Conservation (phyloP, 1,140 invertebrate genomes). For the Drosophila tsacasi region DNA sequence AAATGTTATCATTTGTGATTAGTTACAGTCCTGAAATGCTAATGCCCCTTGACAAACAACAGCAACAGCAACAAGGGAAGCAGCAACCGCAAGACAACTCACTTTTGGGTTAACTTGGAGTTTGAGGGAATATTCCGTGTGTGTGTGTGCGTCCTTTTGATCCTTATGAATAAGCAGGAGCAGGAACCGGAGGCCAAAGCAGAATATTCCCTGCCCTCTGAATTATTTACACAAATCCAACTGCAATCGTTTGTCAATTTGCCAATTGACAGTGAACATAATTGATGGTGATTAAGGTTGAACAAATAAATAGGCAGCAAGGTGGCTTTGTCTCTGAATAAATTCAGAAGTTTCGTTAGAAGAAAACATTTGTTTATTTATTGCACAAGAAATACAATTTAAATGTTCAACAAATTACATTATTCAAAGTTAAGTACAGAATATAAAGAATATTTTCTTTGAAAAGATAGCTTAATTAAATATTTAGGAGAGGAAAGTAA, state of each 20-base stretch:
- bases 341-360: conserved; percentile 2
- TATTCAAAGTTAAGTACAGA: not conserved
- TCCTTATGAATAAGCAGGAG: conserved; percentile 43
- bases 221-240: conserved; percentile 57
- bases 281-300: conserved; percentile 48
- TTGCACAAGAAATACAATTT: conserved; percentile 3
- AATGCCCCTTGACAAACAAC: conserved; percentile 55
- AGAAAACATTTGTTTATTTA: conserved; percentile 14
- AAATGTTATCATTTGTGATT: conserved; percentile 84
- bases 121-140: conserved; percentile 4
- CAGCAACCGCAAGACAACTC: conserved; percentile 61
- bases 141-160: conserved; percentile 12
- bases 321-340: conserved; percentile 10
- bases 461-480: not conserved
- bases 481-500: too few species aligned
- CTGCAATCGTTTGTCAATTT: conserved; percentile 56
- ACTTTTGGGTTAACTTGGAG: conserved; percentile 35
- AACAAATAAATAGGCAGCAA: conserved; percentile 5
- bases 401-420: conserved; percentile 12
- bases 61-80: conserved; percentile 9
- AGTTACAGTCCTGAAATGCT: conserved; percentile 77
- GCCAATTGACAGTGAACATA: conserved; percentile 66
- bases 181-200: conserved; percentile 29
- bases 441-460: not conserved
- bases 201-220: conserved; percentile 15